A percentile compares a stretch with the other conserved stretches of the same genome.
phyloP scores from a whole-genome alignment of 2,797 vertebrate species.

The Gambelia wislizenii region DNA sequence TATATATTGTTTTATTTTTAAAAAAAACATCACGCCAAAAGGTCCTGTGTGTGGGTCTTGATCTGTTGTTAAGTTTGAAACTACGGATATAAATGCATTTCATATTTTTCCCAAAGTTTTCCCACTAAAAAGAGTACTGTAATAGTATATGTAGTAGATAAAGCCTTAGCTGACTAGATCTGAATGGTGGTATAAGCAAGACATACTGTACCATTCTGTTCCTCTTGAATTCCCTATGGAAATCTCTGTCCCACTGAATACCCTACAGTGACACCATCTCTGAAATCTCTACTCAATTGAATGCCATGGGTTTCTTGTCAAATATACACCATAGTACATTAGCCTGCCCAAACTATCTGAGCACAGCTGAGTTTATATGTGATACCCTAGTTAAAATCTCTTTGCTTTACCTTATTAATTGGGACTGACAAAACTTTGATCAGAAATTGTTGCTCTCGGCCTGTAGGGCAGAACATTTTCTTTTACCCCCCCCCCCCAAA shows the following conservation, averaged over 20 bases:
- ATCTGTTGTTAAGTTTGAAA: no score
- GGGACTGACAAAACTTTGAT: slow-evolving; percentile 37
- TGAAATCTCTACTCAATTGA: not conserved
- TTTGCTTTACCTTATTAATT: not conserved
- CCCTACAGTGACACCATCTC: not conserved
- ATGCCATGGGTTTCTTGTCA: not conserved
- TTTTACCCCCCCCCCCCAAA: accelerated
- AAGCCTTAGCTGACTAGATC: not conserved
- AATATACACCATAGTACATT: not conserved
- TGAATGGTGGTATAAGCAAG: slow-evolving; percentile 1
- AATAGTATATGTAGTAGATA: no score
- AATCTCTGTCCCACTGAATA: not conserved
- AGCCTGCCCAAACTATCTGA: not conserved
- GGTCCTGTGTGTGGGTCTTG: no score
- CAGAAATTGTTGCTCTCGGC: slow-evolving; percentile 21
- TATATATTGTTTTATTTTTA: no score
- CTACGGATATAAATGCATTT: no score
- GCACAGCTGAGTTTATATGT: not conserved
- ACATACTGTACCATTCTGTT: accelerated
- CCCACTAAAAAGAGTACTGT: no score
- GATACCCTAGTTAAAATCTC: not conserved
- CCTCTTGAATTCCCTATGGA: not conserved
- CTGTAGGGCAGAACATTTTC: no score
- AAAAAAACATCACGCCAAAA: no score
- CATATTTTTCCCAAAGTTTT: no score